Evolutionary conservation across 2,888 invertebrate species (phyloP).

Genomic region (Volucella bombylans): DNA sequence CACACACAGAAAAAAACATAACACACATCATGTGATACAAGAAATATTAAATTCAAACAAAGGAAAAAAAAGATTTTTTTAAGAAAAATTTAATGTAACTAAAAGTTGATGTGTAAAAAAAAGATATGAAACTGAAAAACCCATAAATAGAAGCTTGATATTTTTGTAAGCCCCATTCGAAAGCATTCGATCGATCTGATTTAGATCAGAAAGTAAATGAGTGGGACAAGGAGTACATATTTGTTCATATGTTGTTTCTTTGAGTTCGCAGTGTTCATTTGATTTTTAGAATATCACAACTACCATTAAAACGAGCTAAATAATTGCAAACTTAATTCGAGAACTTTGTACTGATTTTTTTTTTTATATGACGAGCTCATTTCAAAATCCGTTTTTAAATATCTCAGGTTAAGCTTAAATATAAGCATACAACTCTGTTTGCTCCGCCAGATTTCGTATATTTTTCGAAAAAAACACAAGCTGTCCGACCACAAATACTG

Average conservation of each 20-base stretch:
- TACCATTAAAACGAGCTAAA: no score
- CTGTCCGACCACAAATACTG: no score
- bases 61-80: constrained; percentile 19
- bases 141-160: constrained; percentile 44
- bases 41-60: constrained; percentile 41
- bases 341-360: no score
- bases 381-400: no score
- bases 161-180: constrained; percentile 54
- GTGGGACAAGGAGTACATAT: neutral
- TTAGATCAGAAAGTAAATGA: constrained; percentile 3
- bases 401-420: no score
- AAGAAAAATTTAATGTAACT: constrained; percentile 42
- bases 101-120: constrained; percentile 51
- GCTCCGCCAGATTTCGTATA: no score
- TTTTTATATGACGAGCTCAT: no score
- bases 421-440: no score
- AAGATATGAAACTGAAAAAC: constrained; percentile 18
- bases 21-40: constrained; percentile 69
- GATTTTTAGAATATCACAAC: no score
- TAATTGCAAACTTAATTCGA: no score
- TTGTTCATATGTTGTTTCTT: neutral
- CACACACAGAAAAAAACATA: constrained; percentile 44
- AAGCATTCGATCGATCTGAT: constrained; percentile 13
- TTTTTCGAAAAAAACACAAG: no score
- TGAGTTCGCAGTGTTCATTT: no score